Conservation (phyloP, 2,888 invertebrate species). For the Rhagonycha lutea region DNA sequence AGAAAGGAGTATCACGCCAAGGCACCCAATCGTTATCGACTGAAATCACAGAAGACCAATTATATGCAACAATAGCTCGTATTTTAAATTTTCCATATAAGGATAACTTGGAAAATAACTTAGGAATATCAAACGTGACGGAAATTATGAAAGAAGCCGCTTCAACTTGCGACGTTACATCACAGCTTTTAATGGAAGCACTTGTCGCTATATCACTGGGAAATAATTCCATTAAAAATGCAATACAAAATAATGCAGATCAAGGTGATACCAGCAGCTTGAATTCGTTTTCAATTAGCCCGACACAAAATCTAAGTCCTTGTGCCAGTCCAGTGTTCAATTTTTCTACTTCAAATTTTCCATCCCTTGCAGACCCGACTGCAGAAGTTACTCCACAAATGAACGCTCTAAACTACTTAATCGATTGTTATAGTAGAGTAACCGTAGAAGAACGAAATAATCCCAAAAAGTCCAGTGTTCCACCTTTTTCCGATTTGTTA, state of each 20-base stretch:
- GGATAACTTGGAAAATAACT: conserved; percentile 52
- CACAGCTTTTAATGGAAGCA: conserved; percentile 60
- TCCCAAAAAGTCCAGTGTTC: conserved; percentile 75
- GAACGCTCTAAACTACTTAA: conserved; percentile 56
- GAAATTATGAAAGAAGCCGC: conserved; percentile 53
- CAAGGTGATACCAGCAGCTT: conserved; percentile 52
- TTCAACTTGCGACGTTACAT: conserved; percentile 59
- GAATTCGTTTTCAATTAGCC: conserved; percentile 52
- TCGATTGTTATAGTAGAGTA: conserved; percentile 72
- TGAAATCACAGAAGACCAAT: conserved; percentile 69
- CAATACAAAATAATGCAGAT: conserved; percentile 35
- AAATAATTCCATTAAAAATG: conserved; percentile 49
- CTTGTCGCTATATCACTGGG: conserved; percentile 52
- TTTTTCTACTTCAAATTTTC: conserved; percentile 47
- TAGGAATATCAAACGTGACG: conserved; percentile 58
- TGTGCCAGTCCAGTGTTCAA: conserved; percentile 46
- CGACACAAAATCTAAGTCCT: conserved; percentile 52
- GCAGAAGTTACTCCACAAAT: conserved; percentile 38
- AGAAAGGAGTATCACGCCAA: conserved; percentile 53
- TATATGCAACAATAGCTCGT: conserved; percentile 67
- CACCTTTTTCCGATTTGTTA: conserved; percentile 72
- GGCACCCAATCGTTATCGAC: conserved; percentile 54
- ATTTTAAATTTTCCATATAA: conserved; percentile 75
- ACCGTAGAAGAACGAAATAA: conserved; percentile 74
- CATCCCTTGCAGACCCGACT: conserved; percentile 35